Evolutionary conservation across 2,888 invertebrate species (phyloP).

Genomic region (Leptura quadrifasciata): DNA sequence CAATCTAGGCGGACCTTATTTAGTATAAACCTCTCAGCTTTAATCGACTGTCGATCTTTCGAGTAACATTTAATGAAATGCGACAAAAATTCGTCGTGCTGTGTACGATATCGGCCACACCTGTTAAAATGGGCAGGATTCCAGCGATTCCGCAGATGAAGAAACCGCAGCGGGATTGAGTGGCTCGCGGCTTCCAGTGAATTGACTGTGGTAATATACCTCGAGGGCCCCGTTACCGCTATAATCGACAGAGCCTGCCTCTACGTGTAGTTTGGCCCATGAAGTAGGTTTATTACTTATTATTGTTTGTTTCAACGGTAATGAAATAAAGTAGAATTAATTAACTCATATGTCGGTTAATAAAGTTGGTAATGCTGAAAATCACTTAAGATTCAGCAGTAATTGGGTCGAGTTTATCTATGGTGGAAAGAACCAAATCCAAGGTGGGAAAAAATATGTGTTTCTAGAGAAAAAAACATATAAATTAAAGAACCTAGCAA

Average conservation of each 20-base stretch:
- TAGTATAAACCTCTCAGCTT: too few relatives aligned
- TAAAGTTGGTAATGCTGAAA: too few relatives aligned
- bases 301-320: not conserved
- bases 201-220: slow-evolving; percentile 19
- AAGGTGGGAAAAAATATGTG: too few relatives aligned
- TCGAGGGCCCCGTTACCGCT: slow-evolving; percentile 31
- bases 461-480: too few relatives aligned
- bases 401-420: too few relatives aligned
- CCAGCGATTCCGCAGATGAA: slow-evolving; percentile 21
- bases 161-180: slow-evolving; percentile 27
- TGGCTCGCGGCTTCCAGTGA: slow-evolving; percentile 29
- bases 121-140: slow-evolving; percentile 37
- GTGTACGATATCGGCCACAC: slow-evolving; percentile 20
- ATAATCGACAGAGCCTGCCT: slow-evolving; percentile 16
- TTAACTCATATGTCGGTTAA: not conserved
- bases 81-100: not conserved
- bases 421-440: too few relatives aligned
- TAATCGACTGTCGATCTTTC: too few relatives aligned
- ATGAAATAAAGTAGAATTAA: not conserved
- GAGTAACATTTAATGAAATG: not conserved
- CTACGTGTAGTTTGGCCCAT: slow-evolving; percentile 12
- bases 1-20: too few relatives aligned
- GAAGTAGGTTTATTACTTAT: slow-evolving; percentile 20
- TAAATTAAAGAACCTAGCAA: too few relatives aligned
- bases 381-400: too few relatives aligned